Evolutionary conservation across 30 jellyfish, hydroid and myxozoan species (phyloP).

Genomic region (Morbakka virulenta): DNA sequence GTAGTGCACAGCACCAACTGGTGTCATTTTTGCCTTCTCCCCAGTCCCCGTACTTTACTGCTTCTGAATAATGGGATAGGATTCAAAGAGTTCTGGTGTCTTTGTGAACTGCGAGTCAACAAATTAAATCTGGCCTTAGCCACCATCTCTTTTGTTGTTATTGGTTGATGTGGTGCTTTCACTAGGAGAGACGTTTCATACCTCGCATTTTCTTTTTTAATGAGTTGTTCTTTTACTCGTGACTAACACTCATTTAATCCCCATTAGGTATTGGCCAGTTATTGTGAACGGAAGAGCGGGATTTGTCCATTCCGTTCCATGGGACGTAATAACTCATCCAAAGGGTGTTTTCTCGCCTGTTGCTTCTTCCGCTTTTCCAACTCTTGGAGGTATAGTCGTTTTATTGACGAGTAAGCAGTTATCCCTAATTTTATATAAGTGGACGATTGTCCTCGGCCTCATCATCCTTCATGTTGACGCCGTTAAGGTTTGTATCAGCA

Average conservation of each 20-base stretch:
- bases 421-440: conserved; percentile 17
- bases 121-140: conserved; percentile 8
- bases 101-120: background rate
- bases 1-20: conserved; percentile 11
- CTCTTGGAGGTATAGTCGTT: too few relatives aligned
- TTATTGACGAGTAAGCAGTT: too few relatives aligned
- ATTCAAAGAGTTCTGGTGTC: background rate
- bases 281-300: conserved; percentile 16
- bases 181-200: background rate
- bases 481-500: conserved; percentile 15
- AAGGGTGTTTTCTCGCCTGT: conserved; percentile 44
- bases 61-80: conserved; percentile 14
- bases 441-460: conserved; percentile 11
- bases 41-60: conserved; percentile 17
- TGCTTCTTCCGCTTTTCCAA: conserved; percentile 28
- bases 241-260: conserved; percentile 5
- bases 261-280: conserved; percentile 19
- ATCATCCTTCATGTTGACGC: conserved; percentile 24
- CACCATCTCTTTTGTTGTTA: background rate
- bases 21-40: conserved; percentile 9
- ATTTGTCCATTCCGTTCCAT: background rate
- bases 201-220: conserved; percentile 12
- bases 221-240: conserved; percentile 14
- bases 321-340: conserved; percentile 50
- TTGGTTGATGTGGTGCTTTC: conserved; percentile 1